A percentile compares a stretch with the other conserved stretches of the same genome.
These are phyloP conservation scores for Heterodera schachtii DNA, from an alignment of 1,140 invertebrate genomes.

Conservation along the genomic window DNA sequence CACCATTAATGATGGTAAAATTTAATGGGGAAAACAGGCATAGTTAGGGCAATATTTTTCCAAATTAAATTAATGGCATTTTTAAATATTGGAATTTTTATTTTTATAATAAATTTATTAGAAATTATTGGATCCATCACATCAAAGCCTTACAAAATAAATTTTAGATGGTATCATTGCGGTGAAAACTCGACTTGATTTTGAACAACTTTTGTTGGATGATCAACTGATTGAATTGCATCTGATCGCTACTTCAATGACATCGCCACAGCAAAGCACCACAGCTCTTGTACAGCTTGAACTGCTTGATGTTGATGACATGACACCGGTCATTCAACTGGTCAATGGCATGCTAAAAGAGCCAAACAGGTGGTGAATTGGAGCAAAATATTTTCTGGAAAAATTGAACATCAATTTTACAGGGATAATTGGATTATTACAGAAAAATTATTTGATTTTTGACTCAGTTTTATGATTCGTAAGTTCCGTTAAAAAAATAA, in stretches of 20 bases:
- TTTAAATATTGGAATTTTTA: too few relatives aligned
- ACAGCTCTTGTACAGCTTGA: constrained; percentile 11
- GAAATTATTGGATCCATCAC: not conserved
- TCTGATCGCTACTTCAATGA: not conserved
- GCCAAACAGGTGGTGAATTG: not conserved
- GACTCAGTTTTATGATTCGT: too few relatives aligned
- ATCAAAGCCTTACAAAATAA: not conserved
- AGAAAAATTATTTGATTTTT: too few relatives aligned
- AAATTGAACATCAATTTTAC: too few relatives aligned
- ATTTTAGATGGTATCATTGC: not conserved
- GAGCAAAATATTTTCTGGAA: not conserved
- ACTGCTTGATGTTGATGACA: not conserved
- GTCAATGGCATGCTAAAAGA: not conserved
- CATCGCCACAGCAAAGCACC: not conserved
- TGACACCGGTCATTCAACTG: not conserved
- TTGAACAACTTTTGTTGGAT: not conserved
- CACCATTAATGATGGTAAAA: not conserved
- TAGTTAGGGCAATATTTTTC: too few relatives aligned
- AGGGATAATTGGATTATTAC: too few relatives aligned
- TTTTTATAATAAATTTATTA: too few relatives aligned
- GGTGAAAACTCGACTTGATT: not conserved
- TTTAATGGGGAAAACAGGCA: too few relatives aligned
- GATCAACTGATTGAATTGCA: not conserved
- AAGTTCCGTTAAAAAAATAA: too few relatives aligned
- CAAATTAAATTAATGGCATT: too few relatives aligned